phyloP scores from a whole-genome alignment of 2,888 invertebrate genomes.

The Troides aeacus region DNA sequence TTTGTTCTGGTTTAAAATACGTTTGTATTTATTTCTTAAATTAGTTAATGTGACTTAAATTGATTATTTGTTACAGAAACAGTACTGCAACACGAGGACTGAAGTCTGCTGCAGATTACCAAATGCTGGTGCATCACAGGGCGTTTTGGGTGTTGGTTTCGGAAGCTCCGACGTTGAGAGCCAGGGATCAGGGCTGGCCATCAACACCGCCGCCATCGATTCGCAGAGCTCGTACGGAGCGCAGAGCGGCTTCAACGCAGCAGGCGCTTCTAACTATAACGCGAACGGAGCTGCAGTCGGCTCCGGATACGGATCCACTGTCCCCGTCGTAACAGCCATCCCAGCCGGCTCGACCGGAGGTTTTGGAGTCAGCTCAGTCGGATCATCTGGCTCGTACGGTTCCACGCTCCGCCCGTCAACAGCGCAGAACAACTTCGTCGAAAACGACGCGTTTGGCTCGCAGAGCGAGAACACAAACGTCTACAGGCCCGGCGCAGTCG shows the following conservation, averaged over 20 bases:
- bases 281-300: slow-evolving; percentile 30
- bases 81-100: slow-evolving; percentile 68
- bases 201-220: slow-evolving; percentile 4
- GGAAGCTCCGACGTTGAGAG: slow-evolving; percentile 49
- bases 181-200: slow-evolving; percentile 40
- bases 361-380: not conserved
- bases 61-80: slow-evolving; percentile 62
- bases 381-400: slow-evolving; percentile 37
- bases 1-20: not conserved
- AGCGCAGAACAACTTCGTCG: slow-evolving; percentile 63
- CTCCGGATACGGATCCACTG: slow-evolving; percentile 13
- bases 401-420: slow-evolving; percentile 48
- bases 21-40: slow-evolving; percentile 6
- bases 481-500: slow-evolving; percentile 58
- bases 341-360: slow-evolving; percentile 12
- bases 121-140: slow-evolving; percentile 48
- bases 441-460: slow-evolving; percentile 61
- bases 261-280: slow-evolving; percentile 28
- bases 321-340: slow-evolving; percentile 13
- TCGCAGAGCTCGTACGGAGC: slow-evolving; percentile 12
- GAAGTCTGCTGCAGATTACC: slow-evolving; percentile 74
- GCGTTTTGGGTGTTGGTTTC: slow-evolving; percentile 53
- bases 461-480: slow-evolving; percentile 58
- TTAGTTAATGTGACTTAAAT: too few species aligned
- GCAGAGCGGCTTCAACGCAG: not conserved